These are phyloP conservation scores for Diabrotica virgifera DNA, from an alignment of 1,140 invertebrate genomes.

Conservation along the genomic window DNA sequence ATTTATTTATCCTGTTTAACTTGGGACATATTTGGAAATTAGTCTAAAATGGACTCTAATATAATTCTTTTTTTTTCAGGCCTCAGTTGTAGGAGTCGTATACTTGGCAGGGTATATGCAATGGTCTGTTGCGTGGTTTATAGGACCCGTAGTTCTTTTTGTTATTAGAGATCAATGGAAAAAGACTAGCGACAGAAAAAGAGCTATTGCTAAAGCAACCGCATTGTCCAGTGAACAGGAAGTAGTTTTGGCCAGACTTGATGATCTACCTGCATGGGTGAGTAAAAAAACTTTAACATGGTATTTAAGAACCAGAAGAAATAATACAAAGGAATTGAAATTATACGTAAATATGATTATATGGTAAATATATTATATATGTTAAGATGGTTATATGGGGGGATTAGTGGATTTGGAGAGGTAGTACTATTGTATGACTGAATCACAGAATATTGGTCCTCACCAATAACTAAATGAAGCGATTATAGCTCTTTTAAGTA, in stretches of 20 bases:
- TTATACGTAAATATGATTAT: too few relatives aligned
- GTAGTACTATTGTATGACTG: too few relatives aligned
- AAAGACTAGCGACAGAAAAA: slow-evolving; percentile 69
- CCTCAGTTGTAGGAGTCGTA: slow-evolving; percentile 62
- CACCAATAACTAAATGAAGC: too few relatives aligned
- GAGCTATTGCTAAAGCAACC: slow-evolving; percentile 75
- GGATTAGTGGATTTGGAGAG: too few relatives aligned
- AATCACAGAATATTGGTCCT: too few relatives aligned
- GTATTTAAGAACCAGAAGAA: too few relatives aligned
- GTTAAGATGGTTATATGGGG: too few relatives aligned
- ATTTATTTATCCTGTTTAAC: background rate
- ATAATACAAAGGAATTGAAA: too few relatives aligned
- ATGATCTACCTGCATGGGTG: slow-evolving; percentile 91
- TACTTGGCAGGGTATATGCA: slow-evolving; percentile 85
- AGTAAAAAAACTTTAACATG: slow-evolving; percentile 35
- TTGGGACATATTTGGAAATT: background rate
- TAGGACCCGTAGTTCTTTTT: slow-evolving; percentile 75
- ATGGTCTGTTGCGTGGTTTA: slow-evolving; percentile 82
- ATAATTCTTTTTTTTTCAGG: slow-evolving; percentile 33
- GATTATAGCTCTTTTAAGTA: too few relatives aligned
- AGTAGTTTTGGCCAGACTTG: slow-evolving; percentile 77
- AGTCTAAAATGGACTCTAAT: background rate
- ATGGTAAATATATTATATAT: too few relatives aligned
- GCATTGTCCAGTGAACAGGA: slow-evolving; percentile 81
- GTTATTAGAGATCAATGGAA: slow-evolving; percentile 77